Conservation (phyloP, 2,113 vertebrate genomes). For the Bos indicus region DNA sequence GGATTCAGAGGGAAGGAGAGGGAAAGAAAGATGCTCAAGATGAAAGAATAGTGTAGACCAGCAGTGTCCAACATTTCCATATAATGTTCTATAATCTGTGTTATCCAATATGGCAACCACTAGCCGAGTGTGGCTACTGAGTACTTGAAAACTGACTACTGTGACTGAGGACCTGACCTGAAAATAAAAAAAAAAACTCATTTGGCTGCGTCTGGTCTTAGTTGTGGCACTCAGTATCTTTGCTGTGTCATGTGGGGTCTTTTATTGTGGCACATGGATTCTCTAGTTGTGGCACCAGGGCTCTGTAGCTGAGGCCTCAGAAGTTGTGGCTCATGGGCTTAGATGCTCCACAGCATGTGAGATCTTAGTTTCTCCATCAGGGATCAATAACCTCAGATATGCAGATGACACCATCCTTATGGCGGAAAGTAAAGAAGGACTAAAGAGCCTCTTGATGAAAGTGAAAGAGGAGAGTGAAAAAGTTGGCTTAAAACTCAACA, state of each 20-base stretch:
- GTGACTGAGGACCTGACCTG: background rate
- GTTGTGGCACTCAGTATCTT: background rate
- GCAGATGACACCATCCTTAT: background rate
- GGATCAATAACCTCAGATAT: background rate
- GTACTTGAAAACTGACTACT: background rate
- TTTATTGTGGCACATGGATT: background rate
- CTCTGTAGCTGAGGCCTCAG: background rate
- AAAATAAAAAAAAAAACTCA: background rate
- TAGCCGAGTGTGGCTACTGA: background rate
- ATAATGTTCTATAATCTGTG: no score
- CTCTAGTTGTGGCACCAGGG: background rate
- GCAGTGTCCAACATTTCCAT: background rate
- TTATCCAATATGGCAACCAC: background rate
- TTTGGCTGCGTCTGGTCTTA: background rate
- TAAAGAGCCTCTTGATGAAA: background rate
- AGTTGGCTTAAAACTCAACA: background rate
- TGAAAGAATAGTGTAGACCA: background rate
- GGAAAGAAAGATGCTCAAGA: background rate
- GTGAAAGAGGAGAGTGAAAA: background rate
- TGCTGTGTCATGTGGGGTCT: background rate
- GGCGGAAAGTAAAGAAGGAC: background rate
- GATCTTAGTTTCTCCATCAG: background rate
- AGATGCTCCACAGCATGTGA: background rate
- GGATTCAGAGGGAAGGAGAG: background rate
- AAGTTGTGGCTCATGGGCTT: background rate